A percentile compares a stretch with the other conserved stretches of the same genome.
phyloP scores from a whole-genome alignment of 2,113 vertebrate genomes.

The Suncus etruscus region DNA sequence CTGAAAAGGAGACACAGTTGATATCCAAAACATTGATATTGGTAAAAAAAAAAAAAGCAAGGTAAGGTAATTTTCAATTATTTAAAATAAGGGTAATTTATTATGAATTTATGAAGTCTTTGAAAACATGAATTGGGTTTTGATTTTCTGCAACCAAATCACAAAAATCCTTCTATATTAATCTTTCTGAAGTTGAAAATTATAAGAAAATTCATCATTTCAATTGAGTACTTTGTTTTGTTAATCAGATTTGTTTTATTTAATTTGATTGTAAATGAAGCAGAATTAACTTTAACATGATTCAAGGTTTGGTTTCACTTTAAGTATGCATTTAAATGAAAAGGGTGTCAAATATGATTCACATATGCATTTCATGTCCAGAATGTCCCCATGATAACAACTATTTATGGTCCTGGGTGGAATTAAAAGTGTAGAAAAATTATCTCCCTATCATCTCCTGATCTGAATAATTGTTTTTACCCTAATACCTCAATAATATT shows the following conservation, averaged over 20 bases:
- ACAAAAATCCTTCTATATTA: constrained; percentile 2
- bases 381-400: background rate
- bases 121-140: background rate
- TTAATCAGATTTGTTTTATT: background rate
- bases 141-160: background rate
- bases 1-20: rapidly evolving
- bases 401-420: background rate
- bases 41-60: background rate
- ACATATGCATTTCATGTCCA: background rate
- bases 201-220: background rate
- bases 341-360: background rate
- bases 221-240: background rate
- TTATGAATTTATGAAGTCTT: background rate
- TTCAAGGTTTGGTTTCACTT: background rate
- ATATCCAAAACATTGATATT: background rate
- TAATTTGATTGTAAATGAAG: background rate
- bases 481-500: background rate
- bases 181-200: background rate
- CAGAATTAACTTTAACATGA: background rate
- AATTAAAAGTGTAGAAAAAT: background rate
- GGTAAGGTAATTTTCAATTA: constrained; percentile 42
- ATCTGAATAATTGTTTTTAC: background rate
- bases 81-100: background rate
- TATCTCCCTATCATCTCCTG: background rate
- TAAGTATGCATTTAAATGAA: background rate